Base-by-base conservation (phyloP, 2,113 vertebrate genomes). In the Corvus hawaiiensis region DNA sequence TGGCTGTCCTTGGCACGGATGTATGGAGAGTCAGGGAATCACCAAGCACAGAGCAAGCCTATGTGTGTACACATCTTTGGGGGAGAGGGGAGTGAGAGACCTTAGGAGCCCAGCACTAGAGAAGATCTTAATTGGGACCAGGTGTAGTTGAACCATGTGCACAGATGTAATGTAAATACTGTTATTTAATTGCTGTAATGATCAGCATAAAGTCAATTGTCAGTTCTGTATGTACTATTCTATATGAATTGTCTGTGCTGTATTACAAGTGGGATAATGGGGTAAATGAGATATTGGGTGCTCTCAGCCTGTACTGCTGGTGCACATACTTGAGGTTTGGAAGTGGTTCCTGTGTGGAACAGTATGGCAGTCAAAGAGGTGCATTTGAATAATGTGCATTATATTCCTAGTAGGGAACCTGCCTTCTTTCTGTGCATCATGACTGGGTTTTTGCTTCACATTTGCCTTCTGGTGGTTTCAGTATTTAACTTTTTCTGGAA, bases 161-260 rank as follows among this genome's bases (percentile, higher is more conserved):
- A 74, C 77, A 96, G 79, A 88, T 97, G 84, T 87, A 72, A 72
- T 43, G 61, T 88, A 89, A 91, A 74, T 69, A 21, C 64, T 58
- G 35, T 84, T 94, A 79, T 54, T 97, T 97, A 96, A 97, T 95
- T 97, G 94, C 93, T 97, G 86, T 87, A 94, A 95, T 96, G 87
- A 96, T 97, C 87, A 80, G 66, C 4, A 33, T 86, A 78, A 93
- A 93, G 93, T 92, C 96, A 97, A 86, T 96, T 96, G 84, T 95
- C 80, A 69, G 54, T 94, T 88, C 82, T 91, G 35, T 77, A 43
- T 93, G 28, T 87, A 73, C 43, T 91, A 30, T 59, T 76, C 32
- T 35, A 14, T 27, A 18, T 94, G 87, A 89, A 63, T 97, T 95
- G 80, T 93, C 44, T 89, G 58, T 76, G 63, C 66, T 94, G 41